Evolutionary conservation across 2,797 vertebrate genomes (phyloP), one percentile per base, ranked within the genome.

Genomic region (Neoniphon sammara): DNA sequence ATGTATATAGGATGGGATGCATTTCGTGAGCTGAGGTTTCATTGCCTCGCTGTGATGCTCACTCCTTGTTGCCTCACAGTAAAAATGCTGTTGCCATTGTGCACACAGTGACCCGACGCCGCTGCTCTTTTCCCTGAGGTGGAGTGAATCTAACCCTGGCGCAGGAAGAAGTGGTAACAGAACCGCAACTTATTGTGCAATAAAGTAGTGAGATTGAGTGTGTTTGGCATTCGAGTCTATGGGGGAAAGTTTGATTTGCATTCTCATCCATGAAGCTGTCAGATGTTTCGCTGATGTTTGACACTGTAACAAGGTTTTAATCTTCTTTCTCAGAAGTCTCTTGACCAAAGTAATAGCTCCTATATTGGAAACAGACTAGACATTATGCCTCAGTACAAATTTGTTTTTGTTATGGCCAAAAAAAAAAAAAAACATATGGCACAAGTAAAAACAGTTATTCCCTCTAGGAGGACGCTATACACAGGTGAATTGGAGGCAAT

Each of bases 401-500:
- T 73, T 64, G 47, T 62, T 85, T 84, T 75, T 81, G 64, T 71
- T 80, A 49, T 61, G 34, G 60, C 36, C 25, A 3, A 31, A 31
- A 31, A 31, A 31, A 31, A 50, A 70, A 72, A 68, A 56, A 64
- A 53, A 80, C 75, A 89, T 86, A 85, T 80, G 81, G 84, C 73
- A 63, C 46, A 15, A 65, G 60, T 58, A 83, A 82, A 88, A 85
- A 86, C 76, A 73, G 72, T 76, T 83, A 78, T 87, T 89, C 84
- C 83, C 85, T 81, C 50, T 57, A 82, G 85, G 78, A 80, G 70
- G 73, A 77, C 2, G 60, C 69, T 62, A 61, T 67, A 56, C 49
- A 2, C 86, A 89, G 87, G 88, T 92, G 90, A 88, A 75, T 84
- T 88, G 86, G 73, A 89, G 84, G 87, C 85, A 92, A 91, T 93